phyloP scores from a whole-genome alignment of 2,113 vertebrate species.

The Amia ocellicauda region DNA sequence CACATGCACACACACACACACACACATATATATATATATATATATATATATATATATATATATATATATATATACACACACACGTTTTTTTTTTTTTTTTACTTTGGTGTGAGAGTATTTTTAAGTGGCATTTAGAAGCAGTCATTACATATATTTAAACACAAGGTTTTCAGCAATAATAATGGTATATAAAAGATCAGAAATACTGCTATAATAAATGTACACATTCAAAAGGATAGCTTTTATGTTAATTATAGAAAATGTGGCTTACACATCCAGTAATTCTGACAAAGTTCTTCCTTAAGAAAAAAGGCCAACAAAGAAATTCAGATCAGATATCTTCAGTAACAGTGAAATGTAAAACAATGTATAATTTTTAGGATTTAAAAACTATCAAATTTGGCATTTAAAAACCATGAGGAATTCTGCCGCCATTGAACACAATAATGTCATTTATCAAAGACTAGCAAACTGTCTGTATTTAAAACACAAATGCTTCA shows the following conservation, averaged over 20 bases:
- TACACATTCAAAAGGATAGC: constrained; percentile 39
- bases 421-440: constrained; percentile 41
- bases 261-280: constrained; percentile 50
- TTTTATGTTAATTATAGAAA: constrained; percentile 47
- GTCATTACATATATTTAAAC: too few relatives aligned
- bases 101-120: too few relatives aligned
- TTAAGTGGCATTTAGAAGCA: too few relatives aligned
- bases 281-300: constrained; percentile 42
- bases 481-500: too few relatives aligned
- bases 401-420: constrained; percentile 34
- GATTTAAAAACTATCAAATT: constrained; percentile 32
- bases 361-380: constrained; percentile 14
- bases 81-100: too few relatives aligned
- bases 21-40: too few relatives aligned
- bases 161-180: too few relatives aligned
- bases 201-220: constrained; percentile 28
- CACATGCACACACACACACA: too few relatives aligned
- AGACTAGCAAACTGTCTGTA: constrained; percentile 38
- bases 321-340: constrained; percentile 43
- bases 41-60: too few relatives aligned
- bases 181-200: constrained; percentile 29
- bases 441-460: constrained; percentile 62
- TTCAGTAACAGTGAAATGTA: constrained; percentile 23
- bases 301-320: constrained; percentile 40
- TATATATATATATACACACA: too few relatives aligned